phyloP scores from a whole-genome alignment of 1,140 invertebrate species.

The Muscidifurax raptorellus region DNA sequence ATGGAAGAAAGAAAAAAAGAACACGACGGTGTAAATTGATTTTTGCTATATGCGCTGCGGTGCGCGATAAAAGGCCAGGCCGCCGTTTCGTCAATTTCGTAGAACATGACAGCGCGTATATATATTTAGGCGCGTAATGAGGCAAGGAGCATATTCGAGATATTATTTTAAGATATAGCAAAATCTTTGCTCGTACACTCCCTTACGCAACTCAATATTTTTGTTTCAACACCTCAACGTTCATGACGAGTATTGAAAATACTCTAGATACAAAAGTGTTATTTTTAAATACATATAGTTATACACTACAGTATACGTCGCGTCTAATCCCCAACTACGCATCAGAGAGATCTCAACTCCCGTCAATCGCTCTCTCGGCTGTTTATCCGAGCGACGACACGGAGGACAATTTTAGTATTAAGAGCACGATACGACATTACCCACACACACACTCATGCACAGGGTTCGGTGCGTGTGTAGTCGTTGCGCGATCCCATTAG shows the following conservation, averaged over 20 bases:
- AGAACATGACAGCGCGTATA: neutral
- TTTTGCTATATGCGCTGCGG: neutral
- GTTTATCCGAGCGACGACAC: slow-evolving; percentile 39
- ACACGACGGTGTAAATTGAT: neutral
- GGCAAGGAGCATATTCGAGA: neutral
- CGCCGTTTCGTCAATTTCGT: slow-evolving; percentile 21
- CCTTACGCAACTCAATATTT: no score
- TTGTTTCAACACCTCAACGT: no score
- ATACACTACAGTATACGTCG: neutral
- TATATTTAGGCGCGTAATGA: neutral
- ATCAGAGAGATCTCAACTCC: neutral
- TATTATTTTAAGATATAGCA: slow-evolving; percentile 13
- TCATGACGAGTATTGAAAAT: no score
- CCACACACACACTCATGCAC: neutral
- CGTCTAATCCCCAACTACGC: neutral
- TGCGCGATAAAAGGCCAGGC: neutral
- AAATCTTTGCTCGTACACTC: neutral
- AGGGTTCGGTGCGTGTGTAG: slow-evolving; percentile 52
- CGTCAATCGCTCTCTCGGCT: neutral
- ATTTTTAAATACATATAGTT: no score
- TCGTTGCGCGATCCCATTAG: slow-evolving; percentile 68
- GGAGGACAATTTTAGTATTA: slow-evolving; percentile 54
- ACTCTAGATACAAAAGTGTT: no score
- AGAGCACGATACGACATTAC: slow-evolving; percentile 30
- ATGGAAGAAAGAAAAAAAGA: no score